Evolutionary conservation across 2,888 invertebrate species (phyloP).

Genomic region (Habrosyne pyritoides): DNA sequence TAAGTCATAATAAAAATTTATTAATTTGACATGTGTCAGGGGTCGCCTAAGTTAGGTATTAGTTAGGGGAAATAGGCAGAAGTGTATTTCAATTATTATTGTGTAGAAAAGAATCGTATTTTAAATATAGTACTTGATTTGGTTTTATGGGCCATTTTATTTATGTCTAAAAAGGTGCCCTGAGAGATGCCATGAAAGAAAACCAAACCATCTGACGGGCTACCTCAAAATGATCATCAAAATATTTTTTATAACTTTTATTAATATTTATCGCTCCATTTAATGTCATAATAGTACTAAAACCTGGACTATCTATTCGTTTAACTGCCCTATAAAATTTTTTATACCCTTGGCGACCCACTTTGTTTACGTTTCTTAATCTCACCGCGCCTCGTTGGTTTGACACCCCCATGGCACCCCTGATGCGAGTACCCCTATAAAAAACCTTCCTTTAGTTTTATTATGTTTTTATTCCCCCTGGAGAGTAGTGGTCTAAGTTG

Average conservation of each 20-base stretch:
- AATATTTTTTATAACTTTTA: conserved; percentile 18
- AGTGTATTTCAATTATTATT: too few relatives aligned
- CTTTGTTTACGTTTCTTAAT: conserved; percentile 13
- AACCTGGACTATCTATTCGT: conserved; percentile 27
- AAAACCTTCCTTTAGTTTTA: conserved; percentile 6
- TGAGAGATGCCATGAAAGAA: not conserved
- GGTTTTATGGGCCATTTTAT: too few relatives aligned
- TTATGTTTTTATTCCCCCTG: not conserved
- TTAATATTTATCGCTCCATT: conserved; percentile 26
- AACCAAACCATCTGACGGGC: not conserved
- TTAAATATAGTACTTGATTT: too few relatives aligned
- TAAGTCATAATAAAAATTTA: too few relatives aligned
- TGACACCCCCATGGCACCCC: conserved; percentile 5
- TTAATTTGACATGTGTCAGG: too few relatives aligned
- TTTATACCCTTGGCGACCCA: conserved; percentile 22
- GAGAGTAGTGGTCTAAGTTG: not conserved
- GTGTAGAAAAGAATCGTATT: too few relatives aligned
- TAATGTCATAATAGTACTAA: conserved; percentile 28
- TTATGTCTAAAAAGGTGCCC: too few relatives aligned
- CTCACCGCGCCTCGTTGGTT: conserved; percentile 5
- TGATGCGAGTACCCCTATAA: not conserved
- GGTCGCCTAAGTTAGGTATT: too few relatives aligned
- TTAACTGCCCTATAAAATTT: conserved; percentile 31
- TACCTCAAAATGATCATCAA: not conserved
- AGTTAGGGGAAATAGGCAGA: too few relatives aligned